Evolutionary conservation across 2,888 invertebrate species (phyloP).

Genomic region (Dilophus febrilis): DNA sequence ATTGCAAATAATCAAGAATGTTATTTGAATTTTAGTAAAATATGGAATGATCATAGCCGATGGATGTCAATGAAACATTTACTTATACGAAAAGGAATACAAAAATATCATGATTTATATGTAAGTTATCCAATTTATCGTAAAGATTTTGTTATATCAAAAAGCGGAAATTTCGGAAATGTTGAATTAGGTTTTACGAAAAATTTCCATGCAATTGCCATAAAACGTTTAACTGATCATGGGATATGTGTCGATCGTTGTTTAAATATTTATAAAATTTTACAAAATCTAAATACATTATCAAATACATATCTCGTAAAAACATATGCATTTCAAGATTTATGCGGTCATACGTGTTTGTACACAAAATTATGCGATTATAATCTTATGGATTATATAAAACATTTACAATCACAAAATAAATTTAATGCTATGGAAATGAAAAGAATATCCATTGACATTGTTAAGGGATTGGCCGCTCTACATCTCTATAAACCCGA

Average conservation of each 20-base stretch:
- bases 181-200: conserved; percentile 24
- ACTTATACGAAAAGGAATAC: conserved; percentile 6
- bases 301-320: conserved; percentile 6
- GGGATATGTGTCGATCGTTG: conserved; percentile 5
- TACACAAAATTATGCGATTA: conserved; percentile 27
- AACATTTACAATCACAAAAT: conserved; percentile 10
- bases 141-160: conserved; percentile 6
- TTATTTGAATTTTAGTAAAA: conserved; percentile 5
- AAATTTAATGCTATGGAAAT: not conserved
- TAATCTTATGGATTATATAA: conserved; percentile 26
- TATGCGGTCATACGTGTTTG: conserved; percentile 16
- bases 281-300: conserved; percentile 6
- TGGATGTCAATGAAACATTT: conserved; percentile 6
- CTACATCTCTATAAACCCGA: conserved; percentile 23
- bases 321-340: conserved; percentile 6
- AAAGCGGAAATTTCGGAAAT: conserved; percentile 22
- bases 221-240: conserved; percentile 13
- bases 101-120: conserved; percentile 6
- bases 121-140: conserved; percentile 6
- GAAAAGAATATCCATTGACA: conserved; percentile 10
- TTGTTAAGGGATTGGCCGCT: conserved; percentile 19
- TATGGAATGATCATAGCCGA: conserved; percentile 6
- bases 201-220: conserved; percentile 19
- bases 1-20: conserved; percentile 2
- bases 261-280: conserved; percentile 11